A percentile compares a stretch with the other conserved stretches of the same genome.
Evolutionary conservation across 2,888 invertebrate species (phyloP).

Genomic region (Caenorhabditis sp.): DNA sequence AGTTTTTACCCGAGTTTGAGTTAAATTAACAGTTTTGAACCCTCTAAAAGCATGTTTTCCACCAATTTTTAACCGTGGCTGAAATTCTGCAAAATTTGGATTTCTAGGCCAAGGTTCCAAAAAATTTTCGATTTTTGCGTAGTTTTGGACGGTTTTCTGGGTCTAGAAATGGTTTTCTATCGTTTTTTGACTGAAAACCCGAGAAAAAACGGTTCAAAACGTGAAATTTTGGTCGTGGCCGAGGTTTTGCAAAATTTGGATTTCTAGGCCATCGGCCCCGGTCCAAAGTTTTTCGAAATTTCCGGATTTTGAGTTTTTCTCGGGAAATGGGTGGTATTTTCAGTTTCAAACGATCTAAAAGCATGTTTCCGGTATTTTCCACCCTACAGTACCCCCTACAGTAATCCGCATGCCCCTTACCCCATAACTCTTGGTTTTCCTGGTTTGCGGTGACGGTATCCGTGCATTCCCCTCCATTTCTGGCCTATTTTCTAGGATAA

Average conservation of each 20-base stretch:
- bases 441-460: slow-evolving; percentile 55
- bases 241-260: slow-evolving; percentile 12
- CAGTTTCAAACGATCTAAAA: not conserved
- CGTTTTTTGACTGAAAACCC: too few species aligned
- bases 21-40: not conserved
- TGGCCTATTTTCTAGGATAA: slow-evolving; percentile 42
- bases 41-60: slow-evolving; percentile 24
- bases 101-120: too few species aligned
- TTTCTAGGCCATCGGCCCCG: not conserved
- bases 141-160: not conserved
- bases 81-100: too few species aligned
- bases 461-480: not conserved
- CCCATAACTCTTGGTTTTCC: not conserved
- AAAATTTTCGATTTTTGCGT: not conserved
- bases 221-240: not conserved
- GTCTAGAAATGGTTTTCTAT: too few species aligned
- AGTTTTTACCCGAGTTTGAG: not conserved
- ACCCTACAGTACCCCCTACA: not conserved
- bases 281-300: not conserved
- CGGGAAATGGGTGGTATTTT: too few species aligned
- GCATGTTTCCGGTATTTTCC: slow-evolving; percentile 19
- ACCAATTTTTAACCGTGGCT: too few species aligned
- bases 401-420: not conserved
- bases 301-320: not conserved
- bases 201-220: too few species aligned